These are phyloP conservation scores for Brenthis daphne DNA, from an alignment of 2,888 invertebrate species.

Conservation along the genomic window DNA sequence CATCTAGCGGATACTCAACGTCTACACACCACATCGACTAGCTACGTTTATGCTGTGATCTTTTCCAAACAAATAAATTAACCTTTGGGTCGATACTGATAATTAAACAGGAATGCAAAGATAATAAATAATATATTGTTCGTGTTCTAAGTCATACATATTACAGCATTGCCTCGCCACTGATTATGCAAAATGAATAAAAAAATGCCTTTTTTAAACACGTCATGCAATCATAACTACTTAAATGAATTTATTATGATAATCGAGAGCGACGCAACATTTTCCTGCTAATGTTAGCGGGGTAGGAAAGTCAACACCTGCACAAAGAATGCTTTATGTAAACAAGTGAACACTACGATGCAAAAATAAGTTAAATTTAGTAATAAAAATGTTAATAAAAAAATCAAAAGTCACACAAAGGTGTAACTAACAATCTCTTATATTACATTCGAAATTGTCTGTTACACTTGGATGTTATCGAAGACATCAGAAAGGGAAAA, in stretches of 20 bases:
- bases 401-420: constrained; percentile 51
- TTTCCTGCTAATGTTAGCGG: constrained; percentile 81
- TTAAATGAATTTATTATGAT: constrained; percentile 59
- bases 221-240: constrained; percentile 67
- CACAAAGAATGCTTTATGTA: constrained; percentile 80
- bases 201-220: constrained; percentile 64
- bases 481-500: constrained; percentile 64
- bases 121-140: constrained; percentile 45
- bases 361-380: constrained; percentile 70
- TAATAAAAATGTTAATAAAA: constrained; percentile 71
- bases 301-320: constrained; percentile 80
- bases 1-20: constrained; percentile 38
- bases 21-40: constrained; percentile 40
- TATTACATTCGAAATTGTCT: constrained; percentile 23
- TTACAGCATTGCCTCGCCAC: constrained; percentile 56
- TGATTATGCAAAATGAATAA: constrained; percentile 58
- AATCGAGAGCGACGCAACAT: constrained; percentile 79
- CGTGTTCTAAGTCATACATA: constrained; percentile 46
- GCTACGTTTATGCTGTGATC: constrained; percentile 51
- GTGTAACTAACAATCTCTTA: constrained; percentile 56
- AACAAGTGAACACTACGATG: constrained; percentile 77
- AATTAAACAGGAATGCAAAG: constrained; percentile 25
- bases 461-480: constrained; percentile 25
- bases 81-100: constrained; percentile 50
- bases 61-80: constrained; percentile 73